Conservation (phyloP, 92 coral and sea anemone genomes). For the Desmophyllum pertusum region DNA sequence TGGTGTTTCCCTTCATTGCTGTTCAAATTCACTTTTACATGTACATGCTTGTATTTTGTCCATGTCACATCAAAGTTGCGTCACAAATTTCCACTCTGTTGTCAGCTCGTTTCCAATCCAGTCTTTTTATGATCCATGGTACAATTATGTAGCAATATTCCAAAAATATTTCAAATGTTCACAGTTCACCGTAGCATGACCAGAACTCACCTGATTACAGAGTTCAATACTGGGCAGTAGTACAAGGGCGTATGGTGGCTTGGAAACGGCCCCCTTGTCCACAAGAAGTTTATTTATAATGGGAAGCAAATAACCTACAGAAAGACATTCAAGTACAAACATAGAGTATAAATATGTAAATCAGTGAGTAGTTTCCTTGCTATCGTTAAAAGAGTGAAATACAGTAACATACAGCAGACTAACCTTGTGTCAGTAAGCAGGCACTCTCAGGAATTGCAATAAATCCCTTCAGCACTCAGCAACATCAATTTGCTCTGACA, state of each 20-base stretch:
- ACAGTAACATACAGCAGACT: background rate
- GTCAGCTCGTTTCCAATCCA: background rate
- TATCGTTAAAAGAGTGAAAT: background rate
- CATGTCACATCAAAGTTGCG: too few species aligned
- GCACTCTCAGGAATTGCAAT: background rate
- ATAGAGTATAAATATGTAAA: background rate
- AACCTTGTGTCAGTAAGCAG: background rate
- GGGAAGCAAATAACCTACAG: slow-evolving; percentile 88
- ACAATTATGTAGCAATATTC: too few species aligned
- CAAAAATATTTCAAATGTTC: too few species aligned
- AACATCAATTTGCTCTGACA: background rate
- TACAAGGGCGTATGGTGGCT: slow-evolving; percentile 77
- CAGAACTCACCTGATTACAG: slow-evolving; percentile 79
- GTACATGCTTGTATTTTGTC: too few species aligned
- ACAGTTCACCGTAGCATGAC: too few species aligned
- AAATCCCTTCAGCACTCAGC: background rate
- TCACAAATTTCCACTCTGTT: background rate
- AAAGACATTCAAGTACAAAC: background rate
- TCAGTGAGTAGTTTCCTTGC: background rate
- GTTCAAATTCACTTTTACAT: too few species aligned
- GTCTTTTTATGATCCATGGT: too few species aligned
- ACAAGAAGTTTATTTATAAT: slow-evolving; percentile 72
- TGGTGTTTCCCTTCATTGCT: too few species aligned
- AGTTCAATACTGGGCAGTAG: slow-evolving; percentile 91
- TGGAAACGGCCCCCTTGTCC: slow-evolving; percentile 44